Conservation (phyloP, 2,113 vertebrate species). For the Oreochromis spilurus region DNA sequence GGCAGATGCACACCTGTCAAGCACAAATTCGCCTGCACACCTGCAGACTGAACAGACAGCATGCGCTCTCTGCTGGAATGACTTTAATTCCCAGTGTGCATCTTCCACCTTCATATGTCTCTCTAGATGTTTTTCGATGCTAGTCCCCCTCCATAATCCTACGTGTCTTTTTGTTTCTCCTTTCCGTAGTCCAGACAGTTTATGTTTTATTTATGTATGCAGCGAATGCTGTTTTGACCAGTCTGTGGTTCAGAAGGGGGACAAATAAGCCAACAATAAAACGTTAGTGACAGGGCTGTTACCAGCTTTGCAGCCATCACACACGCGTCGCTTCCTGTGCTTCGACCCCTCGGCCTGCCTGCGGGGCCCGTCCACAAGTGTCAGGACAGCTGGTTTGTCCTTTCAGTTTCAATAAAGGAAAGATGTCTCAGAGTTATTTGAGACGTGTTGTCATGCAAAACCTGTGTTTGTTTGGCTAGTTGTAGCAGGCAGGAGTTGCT, state of each 20-base stretch:
- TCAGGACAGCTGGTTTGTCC: conserved; percentile 10
- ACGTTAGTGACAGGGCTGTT: conserved; percentile 24
- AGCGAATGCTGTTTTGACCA: neutral
- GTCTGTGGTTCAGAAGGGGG: neutral
- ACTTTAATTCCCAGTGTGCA: neutral
- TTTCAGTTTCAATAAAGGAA: conserved; percentile 20
- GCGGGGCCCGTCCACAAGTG: neutral
- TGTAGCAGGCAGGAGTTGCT: conserved; percentile 8
- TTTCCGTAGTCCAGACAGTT: neutral
- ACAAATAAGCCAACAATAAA: conserved; percentile 20
- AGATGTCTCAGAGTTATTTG: neutral
- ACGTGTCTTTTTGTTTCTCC: neutral
- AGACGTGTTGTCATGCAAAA: conserved; percentile 8
- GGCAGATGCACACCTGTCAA: conserved; percentile 28
- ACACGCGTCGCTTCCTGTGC: neutral
- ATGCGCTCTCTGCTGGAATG: neutral
- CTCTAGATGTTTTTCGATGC: neutral
- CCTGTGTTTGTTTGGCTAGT: neutral
- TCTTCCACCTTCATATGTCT: neutral
- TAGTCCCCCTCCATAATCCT: neutral
- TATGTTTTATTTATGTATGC: conserved; percentile 31
- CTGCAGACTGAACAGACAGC: neutral
- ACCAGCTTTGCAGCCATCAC: neutral
- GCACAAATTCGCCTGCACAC: neutral
- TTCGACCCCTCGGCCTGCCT: neutral